Evolutionary conservation across 64 coral and sea anemone species (phyloP).

Genomic region (Pachyseris speciosa): DNA sequence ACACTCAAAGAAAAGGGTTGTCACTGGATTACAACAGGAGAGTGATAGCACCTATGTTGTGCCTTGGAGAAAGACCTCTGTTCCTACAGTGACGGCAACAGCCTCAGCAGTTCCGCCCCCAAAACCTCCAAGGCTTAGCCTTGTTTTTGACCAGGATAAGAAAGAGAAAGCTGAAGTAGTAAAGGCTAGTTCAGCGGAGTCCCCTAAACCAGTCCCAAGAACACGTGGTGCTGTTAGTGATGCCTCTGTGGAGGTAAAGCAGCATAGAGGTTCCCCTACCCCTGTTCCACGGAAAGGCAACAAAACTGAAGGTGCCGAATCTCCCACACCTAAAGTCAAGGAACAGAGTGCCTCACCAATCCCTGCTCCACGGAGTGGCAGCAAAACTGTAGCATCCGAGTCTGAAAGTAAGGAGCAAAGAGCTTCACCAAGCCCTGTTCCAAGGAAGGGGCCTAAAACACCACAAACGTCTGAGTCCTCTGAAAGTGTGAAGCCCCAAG

Average conservation of each 20-base stretch:
- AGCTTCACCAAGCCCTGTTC: slow-evolving; percentile 3
- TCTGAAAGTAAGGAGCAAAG: background rate
- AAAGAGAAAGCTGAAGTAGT: background rate
- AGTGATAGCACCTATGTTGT: background rate
- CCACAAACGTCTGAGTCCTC: background rate
- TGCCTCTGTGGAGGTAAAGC: background rate
- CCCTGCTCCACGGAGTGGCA: background rate
- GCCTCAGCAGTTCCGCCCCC: background rate
- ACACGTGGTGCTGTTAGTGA: background rate
- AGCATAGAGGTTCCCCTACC: background rate
- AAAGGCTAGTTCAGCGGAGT: background rate
- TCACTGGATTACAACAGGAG: no score
- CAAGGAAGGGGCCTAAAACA: background rate
- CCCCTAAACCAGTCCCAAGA: slow-evolving; percentile 42
- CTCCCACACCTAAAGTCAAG: background rate
- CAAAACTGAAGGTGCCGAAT: slow-evolving; percentile 15
- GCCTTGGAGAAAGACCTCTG: background rate
- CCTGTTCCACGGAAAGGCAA: background rate
- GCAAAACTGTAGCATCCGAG: slow-evolving; percentile 17
- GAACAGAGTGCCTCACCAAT: slow-evolving; percentile 22
- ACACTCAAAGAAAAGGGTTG: no score
- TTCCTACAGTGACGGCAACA: background rate
- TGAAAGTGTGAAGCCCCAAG: background rate
- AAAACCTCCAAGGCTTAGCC: slow-evolving; percentile 60
- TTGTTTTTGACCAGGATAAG: slow-evolving; percentile 27